These are phyloP conservation scores for Lycorma delicatula DNA, from an alignment of 1,140 invertebrate species.

Conservation along the genomic window DNA sequence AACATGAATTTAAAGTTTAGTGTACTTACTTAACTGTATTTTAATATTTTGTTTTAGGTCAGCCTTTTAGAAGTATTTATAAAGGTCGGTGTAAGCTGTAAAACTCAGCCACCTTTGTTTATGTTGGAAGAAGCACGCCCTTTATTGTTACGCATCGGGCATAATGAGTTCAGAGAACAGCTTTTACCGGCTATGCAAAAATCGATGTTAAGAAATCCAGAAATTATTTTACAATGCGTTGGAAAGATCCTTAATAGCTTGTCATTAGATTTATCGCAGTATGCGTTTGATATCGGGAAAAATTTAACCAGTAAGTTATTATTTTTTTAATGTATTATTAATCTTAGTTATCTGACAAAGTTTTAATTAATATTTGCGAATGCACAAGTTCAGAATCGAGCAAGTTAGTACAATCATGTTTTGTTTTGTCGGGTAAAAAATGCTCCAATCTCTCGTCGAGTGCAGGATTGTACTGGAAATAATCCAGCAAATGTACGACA, in stretches of 20 bases:
- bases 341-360: too few relatives aligned
- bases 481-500: too few relatives aligned
- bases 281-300: constrained; percentile 72
- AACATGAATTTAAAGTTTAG: constrained; percentile 9
- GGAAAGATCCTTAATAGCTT: constrained; percentile 61
- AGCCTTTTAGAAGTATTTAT: constrained; percentile 64
- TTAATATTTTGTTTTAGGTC: constrained; percentile 43
- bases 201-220: constrained; percentile 87
- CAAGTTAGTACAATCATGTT: too few relatives aligned
- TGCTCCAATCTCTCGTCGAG: too few relatives aligned
- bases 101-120: constrained; percentile 60
- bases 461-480: too few relatives aligned
- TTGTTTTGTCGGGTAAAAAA: too few relatives aligned
- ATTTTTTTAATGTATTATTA: too few relatives aligned
- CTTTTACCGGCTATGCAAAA: constrained; percentile 82
- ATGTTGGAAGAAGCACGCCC: constrained; percentile 54
- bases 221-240: constrained; percentile 77
- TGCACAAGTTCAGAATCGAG: too few relatives aligned
- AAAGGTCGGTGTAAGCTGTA: constrained; percentile 72
- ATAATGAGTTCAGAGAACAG: constrained; percentile 64
- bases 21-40: too few relatives aligned
- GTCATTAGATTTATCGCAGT: constrained; percentile 68
- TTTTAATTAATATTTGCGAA: too few relatives aligned
- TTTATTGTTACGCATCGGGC: constrained; percentile 52
- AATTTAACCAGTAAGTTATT: constrained; percentile 57